Evolutionary conservation across 2,888 invertebrate species (phyloP).

Genomic region (Chaetogeoica ovagalla): DNA sequence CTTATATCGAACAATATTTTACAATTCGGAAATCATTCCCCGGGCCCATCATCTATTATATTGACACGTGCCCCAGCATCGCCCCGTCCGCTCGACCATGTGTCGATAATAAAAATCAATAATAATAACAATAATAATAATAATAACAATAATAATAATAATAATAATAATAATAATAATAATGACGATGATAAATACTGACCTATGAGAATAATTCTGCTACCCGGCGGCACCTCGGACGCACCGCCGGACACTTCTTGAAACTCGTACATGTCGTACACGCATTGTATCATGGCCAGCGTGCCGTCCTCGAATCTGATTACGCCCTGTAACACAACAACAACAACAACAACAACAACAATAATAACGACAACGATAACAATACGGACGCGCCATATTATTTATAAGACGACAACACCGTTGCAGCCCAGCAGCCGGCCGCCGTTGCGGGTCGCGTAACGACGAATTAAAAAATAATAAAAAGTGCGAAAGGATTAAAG

Average conservation of each 20-base stretch:
- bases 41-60: no score
- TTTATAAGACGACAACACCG: no score
- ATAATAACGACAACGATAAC: no score
- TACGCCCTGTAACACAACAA: conserved; percentile 18
- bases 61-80: no score
- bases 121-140: background rate
- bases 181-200: background rate
- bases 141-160: background rate
- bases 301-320: conserved; percentile 30
- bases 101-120: no score
- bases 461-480: no score
- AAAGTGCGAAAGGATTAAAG: no score
- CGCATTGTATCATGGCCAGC: conserved; percentile 24
- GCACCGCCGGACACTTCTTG: background rate
- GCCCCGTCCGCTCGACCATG: no score
- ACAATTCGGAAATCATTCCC: no score
- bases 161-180: background rate
- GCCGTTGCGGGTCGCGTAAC: background rate
- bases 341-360: background rate
- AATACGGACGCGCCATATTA: no score
- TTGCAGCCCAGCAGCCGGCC: no score
- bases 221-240: conserved; percentile 25
- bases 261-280: conserved; percentile 44
- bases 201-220: conserved; percentile 47
- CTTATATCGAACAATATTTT: no score